Conservation (phyloP, 2,797 vertebrate genomes). For the Iguana delicatissima region DNA sequence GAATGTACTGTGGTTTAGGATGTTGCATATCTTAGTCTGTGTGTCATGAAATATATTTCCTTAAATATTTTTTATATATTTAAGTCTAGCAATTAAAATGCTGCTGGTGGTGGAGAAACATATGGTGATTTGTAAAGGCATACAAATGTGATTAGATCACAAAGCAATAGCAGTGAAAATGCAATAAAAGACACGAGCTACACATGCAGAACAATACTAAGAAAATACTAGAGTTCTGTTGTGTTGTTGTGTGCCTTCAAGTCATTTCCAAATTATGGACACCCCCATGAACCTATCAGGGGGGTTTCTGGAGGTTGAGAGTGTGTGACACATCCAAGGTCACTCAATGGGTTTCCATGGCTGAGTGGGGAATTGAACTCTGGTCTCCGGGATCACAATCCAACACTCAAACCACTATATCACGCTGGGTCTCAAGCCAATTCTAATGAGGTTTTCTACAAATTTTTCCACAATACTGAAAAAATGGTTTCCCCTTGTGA, state of each 20-base stretch:
- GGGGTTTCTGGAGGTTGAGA: no score
- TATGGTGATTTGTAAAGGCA: not conserved
- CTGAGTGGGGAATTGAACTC: no score
- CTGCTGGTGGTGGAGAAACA: slow-evolving; percentile 22
- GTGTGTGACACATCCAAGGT: no score
- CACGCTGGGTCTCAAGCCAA: not conserved
- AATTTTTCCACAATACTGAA: not conserved
- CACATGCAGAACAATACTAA: not conserved
- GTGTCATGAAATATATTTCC: not conserved
- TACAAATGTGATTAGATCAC: not conserved
- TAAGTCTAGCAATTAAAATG: slow-evolving; percentile 33
- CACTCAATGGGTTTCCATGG: no score
- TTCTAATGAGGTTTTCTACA: not conserved
- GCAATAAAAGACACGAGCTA: not conserved
- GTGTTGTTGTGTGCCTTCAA: no score
- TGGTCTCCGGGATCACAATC: no score
- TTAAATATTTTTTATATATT: slow-evolving; percentile 34
- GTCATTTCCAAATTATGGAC: no score
- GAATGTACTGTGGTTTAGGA: not conserved
- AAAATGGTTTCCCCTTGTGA: not conserved
- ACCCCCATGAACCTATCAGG: no score
- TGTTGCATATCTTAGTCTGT: slow-evolving; percentile 15
- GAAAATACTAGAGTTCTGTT: not conserved
- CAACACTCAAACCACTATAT: no score
- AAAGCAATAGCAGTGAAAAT: not conserved